Conservation (phyloP, 2,113 vertebrate species). For the Nothoprocta perdicaria region DNA sequence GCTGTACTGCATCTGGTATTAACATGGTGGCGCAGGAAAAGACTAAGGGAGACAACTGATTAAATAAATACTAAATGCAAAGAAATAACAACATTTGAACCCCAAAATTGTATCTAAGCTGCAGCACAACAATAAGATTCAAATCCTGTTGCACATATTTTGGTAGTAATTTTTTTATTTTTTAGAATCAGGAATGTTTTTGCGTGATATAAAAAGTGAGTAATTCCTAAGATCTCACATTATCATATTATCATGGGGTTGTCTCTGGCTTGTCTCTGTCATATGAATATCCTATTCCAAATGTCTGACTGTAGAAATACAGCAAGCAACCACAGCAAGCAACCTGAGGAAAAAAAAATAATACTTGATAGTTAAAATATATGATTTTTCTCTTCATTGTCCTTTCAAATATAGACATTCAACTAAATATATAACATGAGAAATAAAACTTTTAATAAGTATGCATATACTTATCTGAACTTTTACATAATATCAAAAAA, state of each 20-base stretch:
- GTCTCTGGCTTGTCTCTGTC: neutral
- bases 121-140: neutral
- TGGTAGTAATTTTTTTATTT: neutral
- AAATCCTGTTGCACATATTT: neutral
- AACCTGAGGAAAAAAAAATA: neutral
- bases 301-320: neutral
- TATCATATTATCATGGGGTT: neutral
- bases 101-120: neutral
- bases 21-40: neutral
- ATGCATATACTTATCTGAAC: neutral
- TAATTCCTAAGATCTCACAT: neutral
- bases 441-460: constrained; percentile 11
- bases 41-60: neutral
- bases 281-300: neutral
- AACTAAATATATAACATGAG: neutral
- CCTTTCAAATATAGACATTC: neutral
- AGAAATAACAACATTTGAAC: neutral
- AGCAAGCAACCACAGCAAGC: neutral
- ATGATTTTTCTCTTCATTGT: neutral
- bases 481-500: neutral
- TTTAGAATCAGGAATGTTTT: neutral
- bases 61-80: neutral
- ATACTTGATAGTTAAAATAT: neutral
- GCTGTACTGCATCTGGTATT: neutral
- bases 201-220: neutral